Evolutionary conservation across 1,140 invertebrate genomes (phyloP), one percentile per base, ranked within the genome.

Genomic region (Drosophila equinoxialis): DNA sequence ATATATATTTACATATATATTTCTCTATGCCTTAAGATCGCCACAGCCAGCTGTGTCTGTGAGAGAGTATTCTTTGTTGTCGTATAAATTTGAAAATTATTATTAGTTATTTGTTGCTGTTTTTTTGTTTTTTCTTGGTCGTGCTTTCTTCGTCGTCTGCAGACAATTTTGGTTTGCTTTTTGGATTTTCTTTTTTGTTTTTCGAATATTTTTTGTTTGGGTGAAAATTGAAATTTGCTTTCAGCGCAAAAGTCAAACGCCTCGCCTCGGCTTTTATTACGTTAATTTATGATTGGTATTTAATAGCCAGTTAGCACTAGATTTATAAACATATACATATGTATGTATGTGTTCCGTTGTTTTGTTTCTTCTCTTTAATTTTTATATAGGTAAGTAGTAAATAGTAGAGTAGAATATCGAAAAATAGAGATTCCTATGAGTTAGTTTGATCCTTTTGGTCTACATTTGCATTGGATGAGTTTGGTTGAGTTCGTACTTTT

Each of bases 11-110:
- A 17, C 17, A 6, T 14, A 39, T 39, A 39, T 45, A 23, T 51
- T 51, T 51, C 45, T 51, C 45, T 51, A 51, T 23, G 45, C 17
- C 45, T 51, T 51, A 51, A 51, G 45, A 51, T 51, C 45, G 45
- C 45, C 17, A 51, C 45, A 51, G 51, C 33, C 64, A 65, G 64
- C 64, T 65, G 64, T 33, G 57, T 23, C 17, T 51, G 45, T 10
- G 45, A 48, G 45, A 51, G 17, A 23, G 45, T 63, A 67, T 68
- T 42, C 57, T 71, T 72, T 77, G 74, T 79, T 83, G 75, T 80
- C 84, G 70, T 89, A 89, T 89, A 81, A 78, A 89, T 87, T 65
- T 87, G 54, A 84, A 80, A 89, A 89, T 84, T 87, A 86, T 86
- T 86, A 87, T 86, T 86, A 86, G 83, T 86, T 87, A 87, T 86